Percentiles rank a stretch among this genome's conserved stretches.
phyloP scores from a whole-genome alignment of 2,797 vertebrate species.

The Salarias fasciatus region DNA sequence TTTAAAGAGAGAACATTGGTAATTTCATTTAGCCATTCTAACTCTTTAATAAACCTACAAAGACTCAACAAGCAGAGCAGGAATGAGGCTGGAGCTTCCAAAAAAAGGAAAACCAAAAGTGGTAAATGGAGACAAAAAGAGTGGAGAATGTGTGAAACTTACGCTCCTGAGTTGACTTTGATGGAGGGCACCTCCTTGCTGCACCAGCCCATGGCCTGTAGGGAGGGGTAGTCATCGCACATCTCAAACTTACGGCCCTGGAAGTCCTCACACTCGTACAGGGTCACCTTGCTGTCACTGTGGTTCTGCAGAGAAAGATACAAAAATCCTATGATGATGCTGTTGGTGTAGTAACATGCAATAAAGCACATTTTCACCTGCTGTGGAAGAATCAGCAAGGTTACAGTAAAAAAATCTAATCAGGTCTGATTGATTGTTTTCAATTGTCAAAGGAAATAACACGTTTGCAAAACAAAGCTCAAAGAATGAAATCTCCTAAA shows the following conservation, averaged over 20 bases:
- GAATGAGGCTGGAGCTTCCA: not conserved
- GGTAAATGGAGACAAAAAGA: not conserved
- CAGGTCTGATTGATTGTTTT: too few relatives aligned
- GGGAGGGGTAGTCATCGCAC: constrained; percentile 94
- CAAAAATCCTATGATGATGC: not conserved
- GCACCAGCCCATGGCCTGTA: constrained; percentile 98
- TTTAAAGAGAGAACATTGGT: too few relatives aligned
- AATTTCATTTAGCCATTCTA: too few relatives aligned
- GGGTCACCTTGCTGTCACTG: constrained; percentile 92
- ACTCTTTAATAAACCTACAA: too few relatives aligned
- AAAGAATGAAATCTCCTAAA: not conserved
- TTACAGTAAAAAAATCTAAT: too few relatives aligned
- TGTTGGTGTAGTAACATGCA: not conserved
- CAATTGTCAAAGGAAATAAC: too few relatives aligned
- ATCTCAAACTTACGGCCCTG: constrained; percentile 95
- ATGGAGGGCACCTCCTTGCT: constrained; percentile 95
- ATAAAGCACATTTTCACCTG: too few relatives aligned
- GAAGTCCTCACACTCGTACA: constrained; percentile 95
- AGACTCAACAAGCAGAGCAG: not conserved
- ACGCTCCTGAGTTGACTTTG: constrained; percentile 95
- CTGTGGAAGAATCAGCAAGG: too few relatives aligned
- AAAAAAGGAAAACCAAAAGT: not conserved
- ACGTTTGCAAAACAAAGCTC: too few relatives aligned
- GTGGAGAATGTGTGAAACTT: constrained; percentile 67
- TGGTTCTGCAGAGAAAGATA: constrained; percentile 72